Percentiles rank a stretch among this genome's conserved stretches.
These are phyloP conservation scores for Microchrysa polita DNA, from an alignment of 2,888 invertebrate species.

Conservation along the genomic window DNA sequence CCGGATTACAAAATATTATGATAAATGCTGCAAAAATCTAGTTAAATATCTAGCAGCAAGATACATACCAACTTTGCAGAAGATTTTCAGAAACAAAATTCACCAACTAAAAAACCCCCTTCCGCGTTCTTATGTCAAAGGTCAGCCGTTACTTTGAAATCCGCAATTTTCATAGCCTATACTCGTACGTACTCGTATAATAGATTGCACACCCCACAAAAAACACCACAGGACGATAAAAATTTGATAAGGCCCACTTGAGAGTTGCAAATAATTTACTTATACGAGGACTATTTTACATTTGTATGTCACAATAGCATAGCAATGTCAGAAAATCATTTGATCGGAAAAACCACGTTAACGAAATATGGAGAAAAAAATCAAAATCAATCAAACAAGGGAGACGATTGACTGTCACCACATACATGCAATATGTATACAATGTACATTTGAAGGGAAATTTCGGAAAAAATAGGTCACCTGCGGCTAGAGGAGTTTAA, in stretches of 20 bases:
- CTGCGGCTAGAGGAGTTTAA: background rate
- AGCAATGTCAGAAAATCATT: conserved; percentile 46
- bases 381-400: conserved; percentile 13
- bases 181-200: too few relatives aligned
- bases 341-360: conserved; percentile 36
- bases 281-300: conserved; percentile 33
- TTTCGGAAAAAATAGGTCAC: background rate
- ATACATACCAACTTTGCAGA: too few relatives aligned
- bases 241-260: conserved; percentile 34
- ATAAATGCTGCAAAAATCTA: too few relatives aligned
- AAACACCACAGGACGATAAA: conserved; percentile 1
- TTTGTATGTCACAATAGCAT: conserved; percentile 39
- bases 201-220: background rate
- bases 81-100: too few relatives aligned
- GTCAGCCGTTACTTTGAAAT: background rate
- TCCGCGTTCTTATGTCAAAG: conserved; percentile 1
- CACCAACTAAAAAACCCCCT: background rate
- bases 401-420: background rate
- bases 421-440: too few relatives aligned
- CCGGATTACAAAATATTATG: too few relatives aligned
- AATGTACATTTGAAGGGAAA: background rate
- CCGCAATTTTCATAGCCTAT: too few relatives aligned
- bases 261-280: conserved; percentile 40
- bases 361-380: background rate
- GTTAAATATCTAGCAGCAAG: too few relatives aligned